These are phyloP conservation scores for Thalassoma bifasciatum DNA, from an alignment of 2,113 vertebrate species.

Conservation along the genomic window DNA sequence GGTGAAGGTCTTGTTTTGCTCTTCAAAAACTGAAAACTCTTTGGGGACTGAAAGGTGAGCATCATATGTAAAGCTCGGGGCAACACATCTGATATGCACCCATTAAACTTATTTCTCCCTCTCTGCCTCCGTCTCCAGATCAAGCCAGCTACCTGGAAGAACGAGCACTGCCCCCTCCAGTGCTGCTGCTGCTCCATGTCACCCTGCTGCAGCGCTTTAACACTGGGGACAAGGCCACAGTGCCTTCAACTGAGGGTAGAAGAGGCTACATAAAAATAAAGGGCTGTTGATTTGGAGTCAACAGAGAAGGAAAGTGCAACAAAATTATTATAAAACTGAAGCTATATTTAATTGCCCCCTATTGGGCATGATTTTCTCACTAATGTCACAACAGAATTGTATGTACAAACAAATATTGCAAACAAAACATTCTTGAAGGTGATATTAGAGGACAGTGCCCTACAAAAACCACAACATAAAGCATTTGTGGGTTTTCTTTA, in stretches of 20 bases:
- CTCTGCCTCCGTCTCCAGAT: slow-evolving; percentile 53
- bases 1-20: slow-evolving; percentile 3
- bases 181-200: slow-evolving; percentile 43
- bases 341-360: neutral
- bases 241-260: slow-evolving; percentile 9
- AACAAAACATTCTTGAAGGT: too few species aligned
- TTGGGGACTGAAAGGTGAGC: slow-evolving; percentile 48
- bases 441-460: too few species aligned
- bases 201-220: slow-evolving; percentile 38
- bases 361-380: too few species aligned
- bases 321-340: neutral
- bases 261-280: neutral
- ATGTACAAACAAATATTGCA: too few species aligned
- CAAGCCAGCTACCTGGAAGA: slow-evolving; percentile 78
- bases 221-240: slow-evolving; percentile 19
- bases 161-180: slow-evolving; percentile 69
- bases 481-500: too few species aligned
- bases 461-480: too few species aligned
- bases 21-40: neutral
- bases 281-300: neutral
- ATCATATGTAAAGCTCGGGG: slow-evolving; percentile 76
- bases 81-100: slow-evolving; percentile 58
- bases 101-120: slow-evolving; percentile 70
- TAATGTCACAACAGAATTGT: too few species aligned
- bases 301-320: neutral